phyloP scores from a whole-genome alignment of 2,797 vertebrate species.

The Melanotaenia parkinsoni region DNA sequence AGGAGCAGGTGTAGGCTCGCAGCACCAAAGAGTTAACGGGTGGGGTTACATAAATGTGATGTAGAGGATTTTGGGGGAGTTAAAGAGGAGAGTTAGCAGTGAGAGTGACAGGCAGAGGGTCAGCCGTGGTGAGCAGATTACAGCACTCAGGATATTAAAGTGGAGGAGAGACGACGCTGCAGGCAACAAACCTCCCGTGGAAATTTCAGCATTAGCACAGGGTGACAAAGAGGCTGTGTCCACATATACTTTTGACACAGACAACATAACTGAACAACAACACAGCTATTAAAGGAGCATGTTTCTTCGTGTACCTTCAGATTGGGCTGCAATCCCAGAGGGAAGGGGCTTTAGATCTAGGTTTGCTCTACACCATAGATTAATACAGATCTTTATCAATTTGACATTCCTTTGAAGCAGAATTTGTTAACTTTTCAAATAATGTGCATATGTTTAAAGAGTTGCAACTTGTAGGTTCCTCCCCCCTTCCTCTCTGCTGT shows the following conservation, averaged over 20 bases:
- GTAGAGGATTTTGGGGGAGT: constrained; percentile 67
- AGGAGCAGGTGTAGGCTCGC: constrained; percentile 31
- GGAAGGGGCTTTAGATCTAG: neutral
- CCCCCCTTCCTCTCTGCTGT: neutral
- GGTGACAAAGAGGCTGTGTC: constrained; percentile 42
- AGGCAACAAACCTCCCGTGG: constrained; percentile 56
- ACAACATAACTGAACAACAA: constrained; percentile 27
- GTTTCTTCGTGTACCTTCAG: neutral
- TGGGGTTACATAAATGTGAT: constrained; percentile 65
- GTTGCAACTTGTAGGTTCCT: neutral
- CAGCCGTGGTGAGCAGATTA: constrained; percentile 76
- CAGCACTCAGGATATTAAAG: constrained; percentile 82
- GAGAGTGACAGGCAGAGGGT: constrained; percentile 63
- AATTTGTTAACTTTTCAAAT: neutral
- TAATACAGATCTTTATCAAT: neutral
- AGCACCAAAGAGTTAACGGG: constrained; percentile 12
- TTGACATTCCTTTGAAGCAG: neutral
- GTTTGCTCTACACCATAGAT: neutral
- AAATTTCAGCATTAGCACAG: constrained; percentile 56
- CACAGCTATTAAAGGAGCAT: constrained; percentile 12
- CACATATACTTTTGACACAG: constrained; percentile 41
- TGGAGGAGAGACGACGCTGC: constrained; percentile 55
- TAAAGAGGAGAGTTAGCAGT: constrained; percentile 44
- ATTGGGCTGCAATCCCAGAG: neutral
- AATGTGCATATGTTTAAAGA: neutral